These are phyloP conservation scores for Lymantria monacha DNA, from an alignment of 2,888 invertebrate genomes.

Conservation along the genomic window DNA sequence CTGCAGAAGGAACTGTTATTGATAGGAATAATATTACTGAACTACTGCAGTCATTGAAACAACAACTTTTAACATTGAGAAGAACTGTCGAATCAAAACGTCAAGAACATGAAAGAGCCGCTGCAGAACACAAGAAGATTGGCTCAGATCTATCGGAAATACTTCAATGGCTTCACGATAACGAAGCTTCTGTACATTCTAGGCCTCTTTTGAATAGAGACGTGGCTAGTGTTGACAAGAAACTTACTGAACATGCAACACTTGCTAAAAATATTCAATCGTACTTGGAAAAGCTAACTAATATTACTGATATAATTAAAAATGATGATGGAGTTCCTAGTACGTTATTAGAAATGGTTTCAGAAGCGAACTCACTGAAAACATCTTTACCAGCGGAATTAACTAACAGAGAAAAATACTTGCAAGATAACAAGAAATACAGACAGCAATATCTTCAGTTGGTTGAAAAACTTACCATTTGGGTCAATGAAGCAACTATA, in stretches of 20 bases:
- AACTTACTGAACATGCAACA: conserved; percentile 88
- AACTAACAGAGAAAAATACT: conserved; percentile 90
- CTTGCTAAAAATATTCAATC: conserved; percentile 86
- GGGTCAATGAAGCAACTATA: conserved; percentile 92
- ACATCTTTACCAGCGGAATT: conserved; percentile 90
- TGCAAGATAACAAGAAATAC: conserved; percentile 88
- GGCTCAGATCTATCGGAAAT: conserved; percentile 91
- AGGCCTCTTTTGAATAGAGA: conserved; percentile 91
- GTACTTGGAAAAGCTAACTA: conserved; percentile 86
- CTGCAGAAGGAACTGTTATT: conserved; percentile 92
- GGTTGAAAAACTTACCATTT: conserved; percentile 89
- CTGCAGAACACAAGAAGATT: conserved; percentile 93
- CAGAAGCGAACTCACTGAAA: conserved; percentile 90
- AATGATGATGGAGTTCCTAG: conserved; percentile 91
- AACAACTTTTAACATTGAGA: conserved; percentile 89
- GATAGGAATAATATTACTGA: conserved; percentile 94
- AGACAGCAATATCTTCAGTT: conserved; percentile 89
- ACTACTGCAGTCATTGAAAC: conserved; percentile 92
- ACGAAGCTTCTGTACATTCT: conserved; percentile 91
- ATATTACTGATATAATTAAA: conserved; percentile 86
- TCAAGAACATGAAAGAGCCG: conserved; percentile 93
- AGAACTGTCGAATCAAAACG: conserved; percentile 92
- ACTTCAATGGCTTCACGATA: conserved; percentile 91
- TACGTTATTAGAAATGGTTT: conserved; percentile 90
- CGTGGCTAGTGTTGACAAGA: conserved; percentile 89